A percentile compares a stretch with the other conserved stretches of the same genome.
Conservation (phyloP, 53 echinoderm and acorn worm genomes). For the Patiria pectinifera region DNA sequence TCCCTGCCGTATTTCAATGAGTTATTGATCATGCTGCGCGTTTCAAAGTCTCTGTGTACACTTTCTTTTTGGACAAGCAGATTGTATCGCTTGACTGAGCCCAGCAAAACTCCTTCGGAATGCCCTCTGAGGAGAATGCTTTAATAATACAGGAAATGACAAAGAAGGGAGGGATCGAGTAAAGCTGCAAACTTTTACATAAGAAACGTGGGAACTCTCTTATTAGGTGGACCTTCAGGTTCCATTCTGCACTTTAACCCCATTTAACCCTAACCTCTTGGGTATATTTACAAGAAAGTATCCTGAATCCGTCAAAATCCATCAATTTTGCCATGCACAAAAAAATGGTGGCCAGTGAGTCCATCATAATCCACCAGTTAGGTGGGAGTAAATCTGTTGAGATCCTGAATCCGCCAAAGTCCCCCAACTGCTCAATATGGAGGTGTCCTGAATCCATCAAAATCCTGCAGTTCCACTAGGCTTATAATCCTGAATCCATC, state of each 20-base stretch:
- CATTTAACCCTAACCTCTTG: background rate
- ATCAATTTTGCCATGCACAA: no score
- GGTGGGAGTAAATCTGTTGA: no score
- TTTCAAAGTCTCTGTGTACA: conserved; percentile 17
- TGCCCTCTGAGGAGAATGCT: background rate
- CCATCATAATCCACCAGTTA: no score
- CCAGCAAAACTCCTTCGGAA: background rate
- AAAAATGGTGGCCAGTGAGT: no score
- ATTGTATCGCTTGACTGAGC: conserved; percentile 6
- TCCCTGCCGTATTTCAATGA: background rate
- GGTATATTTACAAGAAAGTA: no score
- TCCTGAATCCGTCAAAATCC: no score
- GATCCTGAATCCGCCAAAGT: no score
- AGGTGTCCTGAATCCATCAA: no score
- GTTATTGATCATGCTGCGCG: background rate
- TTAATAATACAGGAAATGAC: conserved; percentile 46
- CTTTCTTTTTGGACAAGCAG: background rate
- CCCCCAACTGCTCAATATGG: no score
- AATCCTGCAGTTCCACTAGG: no score
- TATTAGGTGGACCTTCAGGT: background rate
- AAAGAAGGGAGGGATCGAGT: conserved; percentile 22
- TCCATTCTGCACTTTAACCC: background rate
- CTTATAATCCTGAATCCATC: background rate
- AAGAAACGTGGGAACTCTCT: conserved; percentile 1
- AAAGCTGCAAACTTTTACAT: background rate